Conservation (phyloP, 2,797 vertebrate genomes). For the Babyrousa celebensis region DNA sequence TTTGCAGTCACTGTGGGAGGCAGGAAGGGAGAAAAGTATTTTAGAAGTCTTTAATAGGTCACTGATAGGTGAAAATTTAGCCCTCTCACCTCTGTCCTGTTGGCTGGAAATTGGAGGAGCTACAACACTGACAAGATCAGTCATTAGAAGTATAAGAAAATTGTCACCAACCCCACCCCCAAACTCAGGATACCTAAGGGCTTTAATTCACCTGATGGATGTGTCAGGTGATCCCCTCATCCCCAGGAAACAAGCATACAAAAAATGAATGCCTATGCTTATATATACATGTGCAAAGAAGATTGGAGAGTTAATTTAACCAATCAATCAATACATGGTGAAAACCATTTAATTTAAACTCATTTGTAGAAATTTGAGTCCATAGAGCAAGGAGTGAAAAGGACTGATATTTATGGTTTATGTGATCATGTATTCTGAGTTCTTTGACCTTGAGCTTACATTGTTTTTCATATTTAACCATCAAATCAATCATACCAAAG, state of each 20-base stretch:
- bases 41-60: not conserved
- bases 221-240: not conserved
- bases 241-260: not conserved
- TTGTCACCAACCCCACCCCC: not conserved
- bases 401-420: not conserved
- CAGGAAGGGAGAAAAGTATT: not conserved
- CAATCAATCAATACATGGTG: not conserved
- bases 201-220: not conserved
- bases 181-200: not conserved
- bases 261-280: not conserved
- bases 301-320: not conserved
- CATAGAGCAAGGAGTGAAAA: not conserved
- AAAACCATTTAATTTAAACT: slow-evolving; percentile 50
- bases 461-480: not conserved
- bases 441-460: not conserved
- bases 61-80: not conserved
- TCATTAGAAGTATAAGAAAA: not conserved
- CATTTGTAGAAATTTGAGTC: not conserved
- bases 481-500: not conserved
- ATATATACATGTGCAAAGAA: not conserved
- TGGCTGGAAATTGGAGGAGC: not conserved
- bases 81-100: not conserved
- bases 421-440: not conserved
- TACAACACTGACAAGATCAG: not conserved
- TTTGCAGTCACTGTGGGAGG: not conserved